These are phyloP conservation scores for Pandion haliaetus DNA, from an alignment of 2,113 vertebrate genomes.

Conservation along the genomic window DNA sequence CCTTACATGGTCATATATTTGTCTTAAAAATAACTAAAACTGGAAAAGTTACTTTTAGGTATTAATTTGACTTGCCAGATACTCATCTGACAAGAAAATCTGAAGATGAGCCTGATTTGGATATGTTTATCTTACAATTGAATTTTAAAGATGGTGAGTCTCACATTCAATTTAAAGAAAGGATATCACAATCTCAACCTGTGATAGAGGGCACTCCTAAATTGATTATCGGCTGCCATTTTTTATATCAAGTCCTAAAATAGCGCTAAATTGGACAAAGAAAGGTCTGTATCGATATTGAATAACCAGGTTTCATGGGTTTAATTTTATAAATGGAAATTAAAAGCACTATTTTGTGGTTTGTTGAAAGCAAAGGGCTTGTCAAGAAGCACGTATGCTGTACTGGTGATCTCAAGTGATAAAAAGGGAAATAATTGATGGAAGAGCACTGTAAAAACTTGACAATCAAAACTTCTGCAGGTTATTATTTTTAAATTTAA, in stretches of 20 bases:
- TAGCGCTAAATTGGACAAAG: background rate
- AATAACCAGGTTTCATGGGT: background rate
- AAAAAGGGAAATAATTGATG: background rate
- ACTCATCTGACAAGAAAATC: background rate
- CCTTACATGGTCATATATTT: background rate
- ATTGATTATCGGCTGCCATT: background rate
- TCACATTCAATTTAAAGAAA: background rate
- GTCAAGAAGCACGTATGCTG: background rate
- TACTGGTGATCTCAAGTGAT: background rate
- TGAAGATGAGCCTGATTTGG: background rate
- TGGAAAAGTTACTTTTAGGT: background rate
- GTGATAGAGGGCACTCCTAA: background rate
- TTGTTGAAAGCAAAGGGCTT: background rate
- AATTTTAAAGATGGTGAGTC: background rate
- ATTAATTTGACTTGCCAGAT: background rate
- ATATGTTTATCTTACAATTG: background rate
- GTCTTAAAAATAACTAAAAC: background rate
- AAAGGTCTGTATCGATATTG: background rate
- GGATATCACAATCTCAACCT: background rate
- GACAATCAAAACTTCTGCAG: background rate
- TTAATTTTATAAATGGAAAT: background rate
- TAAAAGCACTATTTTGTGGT: background rate
- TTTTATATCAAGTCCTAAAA: background rate
- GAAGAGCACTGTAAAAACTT: background rate
- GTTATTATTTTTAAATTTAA: background rate